Evolutionary conservation across 2,888 invertebrate species (phyloP).

Genomic region (Latrodectus elegans): DNA sequence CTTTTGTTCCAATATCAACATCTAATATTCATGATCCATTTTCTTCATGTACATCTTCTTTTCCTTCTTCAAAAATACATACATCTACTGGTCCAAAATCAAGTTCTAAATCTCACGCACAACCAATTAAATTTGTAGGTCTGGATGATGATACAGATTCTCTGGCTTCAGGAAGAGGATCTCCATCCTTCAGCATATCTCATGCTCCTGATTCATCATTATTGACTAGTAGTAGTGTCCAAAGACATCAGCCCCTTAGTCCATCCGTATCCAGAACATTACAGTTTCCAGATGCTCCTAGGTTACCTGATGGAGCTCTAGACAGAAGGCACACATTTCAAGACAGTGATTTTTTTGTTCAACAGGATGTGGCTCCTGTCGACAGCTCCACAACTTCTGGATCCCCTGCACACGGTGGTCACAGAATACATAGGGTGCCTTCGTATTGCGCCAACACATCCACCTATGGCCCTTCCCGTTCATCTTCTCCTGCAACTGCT

Average conservation of each 20-base stretch:
- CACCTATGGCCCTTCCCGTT: constrained; percentile 47
- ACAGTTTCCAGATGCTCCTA: constrained; percentile 43
- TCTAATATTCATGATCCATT: constrained; percentile 44
- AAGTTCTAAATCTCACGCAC: constrained; percentile 73
- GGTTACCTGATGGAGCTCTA: constrained; percentile 53
- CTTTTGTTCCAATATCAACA: constrained; percentile 58
- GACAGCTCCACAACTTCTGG: constrained; percentile 59
- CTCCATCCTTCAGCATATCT: constrained; percentile 54
- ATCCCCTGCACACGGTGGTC: constrained; percentile 59
- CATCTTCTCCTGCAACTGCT: constrained; percentile 38
- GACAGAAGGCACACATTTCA: constrained; percentile 67
- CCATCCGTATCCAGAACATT: constrained; percentile 48
- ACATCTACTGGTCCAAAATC: constrained; percentile 71
- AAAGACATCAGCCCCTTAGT: constrained; percentile 47
- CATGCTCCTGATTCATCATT: constrained; percentile 49
- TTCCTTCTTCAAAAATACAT: constrained; percentile 37
- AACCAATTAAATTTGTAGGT: constrained; percentile 75
- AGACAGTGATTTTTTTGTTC: constrained; percentile 47
- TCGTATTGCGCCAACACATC: constrained; percentile 65
- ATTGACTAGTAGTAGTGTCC: constrained; percentile 12
- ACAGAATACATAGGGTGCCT: constrained; percentile 64
- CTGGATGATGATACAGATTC: constrained; percentile 71
- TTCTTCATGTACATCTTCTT: constrained; percentile 12
- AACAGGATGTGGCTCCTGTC: constrained; percentile 53
- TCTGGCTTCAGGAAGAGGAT: constrained; percentile 58